A percentile compares a stretch with the other conserved stretches of the same genome.
phyloP scores from a whole-genome alignment of 2,113 vertebrate genomes.

The Gasterosteus nipponicus region DNA sequence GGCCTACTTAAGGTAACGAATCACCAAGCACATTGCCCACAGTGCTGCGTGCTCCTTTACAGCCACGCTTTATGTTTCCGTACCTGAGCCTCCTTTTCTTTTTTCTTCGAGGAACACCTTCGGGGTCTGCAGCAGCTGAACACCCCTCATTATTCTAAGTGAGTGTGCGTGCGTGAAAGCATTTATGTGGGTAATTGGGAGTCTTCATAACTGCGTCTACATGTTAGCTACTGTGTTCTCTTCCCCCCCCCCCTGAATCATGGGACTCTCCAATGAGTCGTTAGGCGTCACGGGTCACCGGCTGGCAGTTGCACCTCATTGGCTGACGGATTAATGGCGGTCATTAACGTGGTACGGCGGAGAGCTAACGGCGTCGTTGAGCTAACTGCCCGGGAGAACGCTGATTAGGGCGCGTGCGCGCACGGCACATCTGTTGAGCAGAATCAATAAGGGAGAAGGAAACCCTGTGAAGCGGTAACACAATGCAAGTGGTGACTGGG shows the following conservation, averaged over 20 bases:
- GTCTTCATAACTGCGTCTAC: slow-evolving; percentile 47
- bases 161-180: slow-evolving; percentile 1
- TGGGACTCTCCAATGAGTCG: slow-evolving; percentile 41
- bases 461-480: not conserved
- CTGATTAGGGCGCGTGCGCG: slow-evolving; percentile 43
- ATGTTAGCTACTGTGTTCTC: slow-evolving; percentile 7
- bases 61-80: slow-evolving; percentile 41
- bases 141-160: slow-evolving; percentile 48
- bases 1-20: slow-evolving; percentile 53
- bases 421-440: slow-evolving; percentile 30
- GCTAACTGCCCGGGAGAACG: slow-evolving; percentile 45
- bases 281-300: slow-evolving; percentile 57
- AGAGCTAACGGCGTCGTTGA: slow-evolving; percentile 50
- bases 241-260: slow-evolving; percentile 43
- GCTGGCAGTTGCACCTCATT: slow-evolving; percentile 59
- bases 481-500: not conserved
- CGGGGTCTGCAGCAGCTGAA: slow-evolving; percentile 49
- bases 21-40: slow-evolving; percentile 18
- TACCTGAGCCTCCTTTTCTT: slow-evolving; percentile 47
- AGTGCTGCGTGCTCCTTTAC: slow-evolving; percentile 33
- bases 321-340: slow-evolving; percentile 66
- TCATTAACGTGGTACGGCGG: slow-evolving; percentile 55
- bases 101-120: slow-evolving; percentile 45
- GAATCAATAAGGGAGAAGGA: slow-evolving; percentile 10
- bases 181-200: slow-evolving; percentile 37